Conservation (phyloP, 37 sponge, comb jelly and placozoan genomes). For the Theonella swinhoei region DNA sequence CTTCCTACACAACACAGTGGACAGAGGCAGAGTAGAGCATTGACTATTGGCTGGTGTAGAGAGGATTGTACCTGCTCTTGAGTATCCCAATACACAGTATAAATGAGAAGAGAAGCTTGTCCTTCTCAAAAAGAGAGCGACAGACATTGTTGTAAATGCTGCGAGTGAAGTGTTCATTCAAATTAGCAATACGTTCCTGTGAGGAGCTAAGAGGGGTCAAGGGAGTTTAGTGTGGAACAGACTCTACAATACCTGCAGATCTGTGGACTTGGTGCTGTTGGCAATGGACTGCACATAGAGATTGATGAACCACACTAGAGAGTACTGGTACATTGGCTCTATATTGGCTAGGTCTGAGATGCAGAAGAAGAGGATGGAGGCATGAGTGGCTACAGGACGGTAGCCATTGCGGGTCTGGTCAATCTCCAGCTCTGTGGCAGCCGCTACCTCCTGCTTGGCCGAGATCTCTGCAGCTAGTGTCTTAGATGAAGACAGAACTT, state of each 20-base stretch:
- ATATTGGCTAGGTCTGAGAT: slow-evolving; percentile 97
- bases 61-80: slow-evolving; percentile 64
- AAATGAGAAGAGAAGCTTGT: slow-evolving; percentile 96
- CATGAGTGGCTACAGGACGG: slow-evolving; percentile 93
- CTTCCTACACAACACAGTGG: no score
- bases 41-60: background rate
- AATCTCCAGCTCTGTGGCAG: slow-evolving; percentile 93
- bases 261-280: slow-evolving; percentile 84
- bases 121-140: slow-evolving; percentile 97
- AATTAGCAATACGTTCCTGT: slow-evolving; percentile 74
- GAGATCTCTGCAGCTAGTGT: slow-evolving; percentile 90
- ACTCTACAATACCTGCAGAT: slow-evolving; percentile 45
- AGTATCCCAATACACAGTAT: slow-evolving; percentile 87
- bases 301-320: slow-evolving; percentile 96
- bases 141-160: slow-evolving; percentile 98
- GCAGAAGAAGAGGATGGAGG: slow-evolving; percentile 96
- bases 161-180: slow-evolving; percentile 97
- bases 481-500: slow-evolving; percentile 95
- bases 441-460: slow-evolving; percentile 96
- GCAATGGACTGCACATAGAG: slow-evolving; percentile 94
- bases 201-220: no score
- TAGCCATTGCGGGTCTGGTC: slow-evolving; percentile 96
- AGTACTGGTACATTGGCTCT: slow-evolving; percentile 99
- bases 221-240: no score
- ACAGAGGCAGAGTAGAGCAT: background rate